These are phyloP conservation scores for Orius laevigatus DNA, from an alignment of 1,140 invertebrate species.

Conservation along the genomic window DNA sequence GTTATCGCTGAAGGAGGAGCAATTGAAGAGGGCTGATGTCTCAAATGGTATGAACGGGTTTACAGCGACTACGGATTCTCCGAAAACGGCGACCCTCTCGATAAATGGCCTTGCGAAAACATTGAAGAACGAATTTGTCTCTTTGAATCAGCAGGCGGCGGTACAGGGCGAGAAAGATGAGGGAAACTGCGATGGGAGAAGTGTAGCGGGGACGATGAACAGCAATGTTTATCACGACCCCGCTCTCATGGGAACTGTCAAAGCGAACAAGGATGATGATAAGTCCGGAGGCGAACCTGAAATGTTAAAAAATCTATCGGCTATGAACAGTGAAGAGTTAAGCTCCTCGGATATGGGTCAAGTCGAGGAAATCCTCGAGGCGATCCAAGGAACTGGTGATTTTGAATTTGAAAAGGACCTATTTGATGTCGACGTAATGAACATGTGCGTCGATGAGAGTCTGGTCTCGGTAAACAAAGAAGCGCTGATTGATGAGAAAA, in stretches of 20 bases:
- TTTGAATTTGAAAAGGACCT: constrained; percentile 35
- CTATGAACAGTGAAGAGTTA: constrained; percentile 20
- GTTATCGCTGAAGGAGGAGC: constrained; percentile 7
- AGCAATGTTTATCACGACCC: too few species aligned
- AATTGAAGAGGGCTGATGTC: constrained; percentile 1
- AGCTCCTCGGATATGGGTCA: constrained; percentile 27
- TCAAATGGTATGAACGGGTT: constrained; percentile 18
- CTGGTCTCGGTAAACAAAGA: constrained; percentile 22
- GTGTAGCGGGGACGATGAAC: too few species aligned
- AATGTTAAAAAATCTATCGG: neutral
- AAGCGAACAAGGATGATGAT: constrained; percentile 24
- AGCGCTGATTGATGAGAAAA: constrained; percentile 26
- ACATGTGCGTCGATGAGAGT: constrained; percentile 35
- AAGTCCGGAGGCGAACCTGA: constrained; percentile 33
- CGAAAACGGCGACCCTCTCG: constrained; percentile 22
- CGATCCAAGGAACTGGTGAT: constrained; percentile 15
- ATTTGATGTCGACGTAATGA: constrained; percentile 35
- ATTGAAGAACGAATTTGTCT: constrained; percentile 25
- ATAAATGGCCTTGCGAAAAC: constrained; percentile 19
- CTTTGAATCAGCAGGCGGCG: constrained; percentile 28
- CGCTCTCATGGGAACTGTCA: too few species aligned
- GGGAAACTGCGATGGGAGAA: neutral
- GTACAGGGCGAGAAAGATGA: constrained; percentile 12
- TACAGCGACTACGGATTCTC: constrained; percentile 12
- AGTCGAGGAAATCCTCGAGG: constrained; percentile 30